Percentiles rank a stretch among this genome's conserved stretches.
These are phyloP conservation scores for Epinephelus awoara DNA, from an alignment of 2,797 vertebrate genomes.

Conservation along the genomic window DNA sequence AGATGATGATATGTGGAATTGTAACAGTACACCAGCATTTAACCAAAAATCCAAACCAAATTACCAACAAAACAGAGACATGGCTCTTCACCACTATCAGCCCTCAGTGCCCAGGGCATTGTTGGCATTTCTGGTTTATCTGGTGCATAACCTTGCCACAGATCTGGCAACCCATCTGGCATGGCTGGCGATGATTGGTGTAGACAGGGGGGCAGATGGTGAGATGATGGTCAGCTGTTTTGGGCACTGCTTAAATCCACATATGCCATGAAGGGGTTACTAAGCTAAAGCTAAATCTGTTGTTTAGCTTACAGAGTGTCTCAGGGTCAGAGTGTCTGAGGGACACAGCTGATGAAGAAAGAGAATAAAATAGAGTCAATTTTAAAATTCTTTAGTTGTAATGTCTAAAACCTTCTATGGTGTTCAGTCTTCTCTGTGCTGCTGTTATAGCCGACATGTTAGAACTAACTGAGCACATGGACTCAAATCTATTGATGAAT, in stretches of 20 bases:
- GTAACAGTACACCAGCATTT: background rate
- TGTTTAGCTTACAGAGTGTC: constrained; percentile 6
- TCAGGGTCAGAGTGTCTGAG: background rate
- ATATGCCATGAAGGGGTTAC: constrained; percentile 42
- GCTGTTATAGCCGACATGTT: too few species aligned
- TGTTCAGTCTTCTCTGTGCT: too few species aligned
- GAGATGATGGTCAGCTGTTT: constrained; percentile 62
- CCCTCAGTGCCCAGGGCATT: background rate
- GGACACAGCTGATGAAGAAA: background rate
- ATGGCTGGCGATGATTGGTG: constrained; percentile 58
- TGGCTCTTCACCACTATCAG: background rate
- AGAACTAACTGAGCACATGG: too few species aligned
- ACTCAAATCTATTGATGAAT: too few species aligned
- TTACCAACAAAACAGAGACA: background rate
- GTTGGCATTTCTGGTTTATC: constrained; percentile 51
- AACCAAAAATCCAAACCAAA: background rate
- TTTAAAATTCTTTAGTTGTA: background rate
- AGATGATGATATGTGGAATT: background rate
- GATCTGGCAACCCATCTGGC: constrained; percentile 78
- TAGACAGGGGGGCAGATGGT: constrained; percentile 62
- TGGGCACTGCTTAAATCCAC: constrained; percentile 51
- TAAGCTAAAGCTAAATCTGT: constrained; percentile 52
- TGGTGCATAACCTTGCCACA: constrained; percentile 61
- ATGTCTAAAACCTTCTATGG: background rate
- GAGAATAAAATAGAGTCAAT: background rate